Evolutionary conservation across 2,888 invertebrate species (phyloP).

Genomic region (Philopedon plagiatum): DNA sequence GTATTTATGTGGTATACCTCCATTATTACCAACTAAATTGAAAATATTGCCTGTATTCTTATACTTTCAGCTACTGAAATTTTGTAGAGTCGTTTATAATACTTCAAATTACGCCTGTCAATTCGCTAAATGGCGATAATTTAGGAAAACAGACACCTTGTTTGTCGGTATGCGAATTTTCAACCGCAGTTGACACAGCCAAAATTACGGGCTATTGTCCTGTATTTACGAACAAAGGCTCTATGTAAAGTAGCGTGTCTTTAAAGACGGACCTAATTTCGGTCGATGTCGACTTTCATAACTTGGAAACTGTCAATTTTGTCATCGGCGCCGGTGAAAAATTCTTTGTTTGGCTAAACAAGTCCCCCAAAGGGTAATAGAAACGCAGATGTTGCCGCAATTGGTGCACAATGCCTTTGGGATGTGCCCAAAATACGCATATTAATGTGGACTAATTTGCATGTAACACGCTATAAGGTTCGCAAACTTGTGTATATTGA

Average conservation of each 20-base stretch:
- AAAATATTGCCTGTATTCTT: neutral
- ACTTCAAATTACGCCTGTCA: conserved; percentile 14
- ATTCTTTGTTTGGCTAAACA: conserved; percentile 67
- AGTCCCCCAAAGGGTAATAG: conserved; percentile 63
- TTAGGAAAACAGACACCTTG: conserved; percentile 20
- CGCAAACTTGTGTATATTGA: conserved; percentile 63
- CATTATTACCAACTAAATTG: neutral
- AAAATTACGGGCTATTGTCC: conserved; percentile 16
- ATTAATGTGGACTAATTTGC: conserved; percentile 69
- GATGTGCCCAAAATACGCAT: conserved; percentile 67
- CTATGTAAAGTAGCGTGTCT: conserved; percentile 27
- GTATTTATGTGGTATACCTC: neutral
- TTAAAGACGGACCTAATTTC: conserved; percentile 20
- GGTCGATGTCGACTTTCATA: conserved; percentile 30
- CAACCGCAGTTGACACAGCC: conserved; percentile 26
- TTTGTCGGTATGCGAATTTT: conserved; percentile 27
- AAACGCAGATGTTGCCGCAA: conserved; percentile 53
- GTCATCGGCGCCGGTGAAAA: conserved; percentile 59
- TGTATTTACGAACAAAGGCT: conserved; percentile 2
- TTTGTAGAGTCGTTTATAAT: conserved; percentile 1
- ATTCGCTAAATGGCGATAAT: conserved; percentile 25
- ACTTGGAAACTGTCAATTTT: conserved; percentile 59
- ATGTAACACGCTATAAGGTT: conserved; percentile 67
- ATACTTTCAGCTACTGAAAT: conserved; percentile 14
- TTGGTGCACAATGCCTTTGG: conserved; percentile 53